A percentile compares a stretch with the other conserved stretches of the same genome.
phyloP scores from a whole-genome alignment of 53 echinoderm and acorn worm species.

The Patiria pectinifera region DNA sequence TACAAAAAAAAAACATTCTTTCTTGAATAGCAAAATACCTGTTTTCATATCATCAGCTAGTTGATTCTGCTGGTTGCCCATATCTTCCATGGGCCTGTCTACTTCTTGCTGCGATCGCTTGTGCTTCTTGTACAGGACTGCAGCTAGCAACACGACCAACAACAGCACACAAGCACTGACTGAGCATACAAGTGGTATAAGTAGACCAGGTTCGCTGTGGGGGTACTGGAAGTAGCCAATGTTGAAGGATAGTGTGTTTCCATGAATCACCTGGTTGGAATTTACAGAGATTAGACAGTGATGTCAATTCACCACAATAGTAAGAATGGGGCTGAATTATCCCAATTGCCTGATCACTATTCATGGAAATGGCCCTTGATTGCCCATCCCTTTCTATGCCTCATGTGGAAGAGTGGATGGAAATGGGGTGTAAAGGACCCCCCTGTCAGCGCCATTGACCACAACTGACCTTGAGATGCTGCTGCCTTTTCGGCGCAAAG shows the following conservation, averaged over 20 bases:
- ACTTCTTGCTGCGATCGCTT: neutral
- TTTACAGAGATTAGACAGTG: neutral
- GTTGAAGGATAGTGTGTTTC: constrained; percentile 53
- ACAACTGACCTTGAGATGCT: too few relatives aligned
- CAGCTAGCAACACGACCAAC: constrained; percentile 35
- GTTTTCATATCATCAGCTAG: constrained; percentile 51
- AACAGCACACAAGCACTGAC: constrained; percentile 58
- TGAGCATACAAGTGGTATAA: constrained; percentile 38
- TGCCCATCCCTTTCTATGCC: too few relatives aligned
- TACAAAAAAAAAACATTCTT: too few relatives aligned
- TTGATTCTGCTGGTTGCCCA: constrained; percentile 20
- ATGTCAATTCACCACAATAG: neutral
- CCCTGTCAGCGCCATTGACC: too few relatives aligned
- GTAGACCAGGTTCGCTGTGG: too few relatives aligned
- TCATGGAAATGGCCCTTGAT: too few relatives aligned
- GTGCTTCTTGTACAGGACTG: constrained; percentile 26
- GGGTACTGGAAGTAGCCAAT: constrained; percentile 77
- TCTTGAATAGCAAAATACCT: neutral
- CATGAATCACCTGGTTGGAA: constrained; percentile 75
- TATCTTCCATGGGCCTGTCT: constrained; percentile 31
- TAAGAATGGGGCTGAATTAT: too few relatives aligned
- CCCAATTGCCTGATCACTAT: too few relatives aligned
- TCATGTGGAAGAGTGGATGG: too few relatives aligned
- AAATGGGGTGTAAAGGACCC: too few relatives aligned
- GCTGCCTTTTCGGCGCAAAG: too few relatives aligned